Evolutionary conservation across 2,113 vertebrate species (phyloP), one percentile per base, ranked within the genome.

Genomic region (Perca flavescens): DNA sequence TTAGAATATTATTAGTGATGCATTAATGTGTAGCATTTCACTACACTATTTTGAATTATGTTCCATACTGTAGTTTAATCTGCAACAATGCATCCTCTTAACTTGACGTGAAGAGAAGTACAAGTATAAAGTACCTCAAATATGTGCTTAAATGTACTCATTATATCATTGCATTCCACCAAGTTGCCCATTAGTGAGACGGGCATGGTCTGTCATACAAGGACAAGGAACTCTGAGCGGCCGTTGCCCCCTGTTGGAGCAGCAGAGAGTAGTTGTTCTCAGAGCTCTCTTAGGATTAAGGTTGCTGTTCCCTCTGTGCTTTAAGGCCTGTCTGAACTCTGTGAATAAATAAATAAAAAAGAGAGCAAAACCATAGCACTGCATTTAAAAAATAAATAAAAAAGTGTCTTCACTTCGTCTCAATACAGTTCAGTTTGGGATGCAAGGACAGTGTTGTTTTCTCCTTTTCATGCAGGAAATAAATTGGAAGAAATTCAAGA

Each of bases 241-340:
- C 4, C 6, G 52, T 46, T 68, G 82, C 82, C 84, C 79, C 77
- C 79, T 87, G 77, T 28, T 86, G 85, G 80, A 66, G 31, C 25
- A 28, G 6, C 36, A 47, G 21, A 49, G 46, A 1, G 17, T 10
- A 21, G n/a, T 3, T 40, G 40, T 49, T 82, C 58, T 50, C 80
- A 71, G 40, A 70, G 65, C 28, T 28, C 53, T 21, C 40, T 49
- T 13, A 1, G 50, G 49, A 50, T 36, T 22, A n/a, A 2, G 0
- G 50, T 6, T 70, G 28, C 67, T 72, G 9, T 15, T 64, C 21
- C 13, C 47, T 67, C 36, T 2, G 21, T 22, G 4, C 9, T 50
- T 64, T 15, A 66, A 22, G 10, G 22, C 8, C 36, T 69, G n/a
- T 43, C 19, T 36, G 43, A 47, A 13, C 49, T 52, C 25, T 22